A percentile compares a stretch with the other conserved stretches of the same genome.
These are phyloP conservation scores for Panagrolaimus sp. DNA, from an alignment of 1,140 invertebrate genomes.

Conservation along the genomic window DNA sequence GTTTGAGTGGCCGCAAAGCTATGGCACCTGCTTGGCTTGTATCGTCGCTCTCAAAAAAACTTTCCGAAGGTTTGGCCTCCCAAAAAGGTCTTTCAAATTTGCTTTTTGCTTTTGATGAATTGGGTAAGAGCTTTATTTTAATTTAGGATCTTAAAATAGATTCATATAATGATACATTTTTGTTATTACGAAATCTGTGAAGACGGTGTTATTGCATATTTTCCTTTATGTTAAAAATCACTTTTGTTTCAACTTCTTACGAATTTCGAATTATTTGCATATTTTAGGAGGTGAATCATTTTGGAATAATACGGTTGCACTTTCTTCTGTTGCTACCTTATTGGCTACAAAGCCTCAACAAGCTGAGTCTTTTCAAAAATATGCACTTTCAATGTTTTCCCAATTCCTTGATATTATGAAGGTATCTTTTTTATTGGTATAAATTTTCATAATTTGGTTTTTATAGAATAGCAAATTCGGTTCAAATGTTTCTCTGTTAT, in stretches of 20 bases:
- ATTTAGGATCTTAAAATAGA: too few relatives aligned
- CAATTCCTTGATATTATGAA: conserved; percentile 8
- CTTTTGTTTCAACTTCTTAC: too few relatives aligned
- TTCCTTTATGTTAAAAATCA: too few relatives aligned
- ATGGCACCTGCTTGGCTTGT: background rate
- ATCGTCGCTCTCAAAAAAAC: background rate
- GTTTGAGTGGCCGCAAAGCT: background rate
- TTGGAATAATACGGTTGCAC: background rate
- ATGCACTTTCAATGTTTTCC: background rate
- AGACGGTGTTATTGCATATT: too few relatives aligned
- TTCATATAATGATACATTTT: too few relatives aligned
- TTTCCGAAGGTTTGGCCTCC: background rate
- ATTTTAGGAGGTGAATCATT: conserved; percentile 10
- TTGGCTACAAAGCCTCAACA: background rate
- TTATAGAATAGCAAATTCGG: background rate
- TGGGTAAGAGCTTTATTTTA: background rate
- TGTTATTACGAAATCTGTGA: too few relatives aligned
- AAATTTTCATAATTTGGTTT: too few relatives aligned
- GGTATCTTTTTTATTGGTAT: background rate
- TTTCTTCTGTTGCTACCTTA: background rate
- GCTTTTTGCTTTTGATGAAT: background rate
- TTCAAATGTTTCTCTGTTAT: background rate
- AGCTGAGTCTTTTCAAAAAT: background rate
- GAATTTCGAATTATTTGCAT: too few relatives aligned
- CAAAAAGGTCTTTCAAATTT: background rate